These are phyloP conservation scores for Pseudomyrmex flavicornis DNA, from an alignment of 1,140 invertebrate species.

Conservation along the genomic window DNA sequence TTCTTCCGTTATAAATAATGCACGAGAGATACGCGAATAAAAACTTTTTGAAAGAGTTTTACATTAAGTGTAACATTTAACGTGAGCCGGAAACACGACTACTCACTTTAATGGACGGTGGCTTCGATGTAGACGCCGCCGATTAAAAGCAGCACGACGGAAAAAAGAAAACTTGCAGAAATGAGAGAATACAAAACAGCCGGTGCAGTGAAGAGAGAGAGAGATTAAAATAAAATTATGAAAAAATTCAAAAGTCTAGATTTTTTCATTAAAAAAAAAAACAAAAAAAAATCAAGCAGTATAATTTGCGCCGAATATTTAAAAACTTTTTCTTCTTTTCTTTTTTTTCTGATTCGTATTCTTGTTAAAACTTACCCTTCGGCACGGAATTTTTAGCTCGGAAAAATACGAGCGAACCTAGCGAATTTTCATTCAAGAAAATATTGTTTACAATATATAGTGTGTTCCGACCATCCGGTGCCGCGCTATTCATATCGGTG, in stretches of 20 bases:
- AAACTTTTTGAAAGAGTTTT: not conserved
- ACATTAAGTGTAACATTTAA: slow-evolving; percentile 15
- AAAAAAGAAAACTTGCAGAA: not conserved
- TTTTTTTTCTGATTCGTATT: not conserved
- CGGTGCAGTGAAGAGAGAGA: not conserved
- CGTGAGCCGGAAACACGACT: not conserved
- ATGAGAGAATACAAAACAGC: not conserved
- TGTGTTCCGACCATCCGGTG: too few relatives aligned
- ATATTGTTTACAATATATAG: too few relatives aligned
- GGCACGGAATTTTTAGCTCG: too few relatives aligned
- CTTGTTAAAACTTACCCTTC: not conserved
- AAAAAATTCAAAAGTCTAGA: too few relatives aligned
- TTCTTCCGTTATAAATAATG: not conserved
- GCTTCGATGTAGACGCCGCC: not conserved
- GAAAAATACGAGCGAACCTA: too few relatives aligned
- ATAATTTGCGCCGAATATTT: not conserved
- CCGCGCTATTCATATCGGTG: too few relatives aligned
- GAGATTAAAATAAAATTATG: not conserved
- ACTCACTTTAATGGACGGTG: slow-evolving; percentile 22
- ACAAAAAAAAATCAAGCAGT: not conserved
- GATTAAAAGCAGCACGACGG: slow-evolving; percentile 4
- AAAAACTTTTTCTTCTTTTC: not conserved
- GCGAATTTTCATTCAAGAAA: too few relatives aligned
- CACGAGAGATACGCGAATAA: not conserved
- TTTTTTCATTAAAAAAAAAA: too few relatives aligned